Conservation (phyloP, 2,797 vertebrate genomes). For the Enteromius treurensis region DNA sequence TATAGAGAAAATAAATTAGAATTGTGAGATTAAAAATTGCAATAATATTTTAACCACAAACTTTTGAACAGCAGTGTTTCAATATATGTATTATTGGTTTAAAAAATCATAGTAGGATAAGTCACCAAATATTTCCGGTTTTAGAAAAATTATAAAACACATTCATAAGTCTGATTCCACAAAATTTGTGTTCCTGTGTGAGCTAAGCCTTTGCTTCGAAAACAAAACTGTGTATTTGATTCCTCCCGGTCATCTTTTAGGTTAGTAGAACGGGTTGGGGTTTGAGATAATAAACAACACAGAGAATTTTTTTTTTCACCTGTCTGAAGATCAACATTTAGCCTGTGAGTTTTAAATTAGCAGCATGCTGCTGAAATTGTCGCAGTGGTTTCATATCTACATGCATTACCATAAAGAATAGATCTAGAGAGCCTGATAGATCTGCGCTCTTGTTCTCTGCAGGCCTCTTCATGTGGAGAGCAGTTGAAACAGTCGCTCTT, state of each 20-base stretch:
- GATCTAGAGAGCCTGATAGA: constrained; percentile 15
- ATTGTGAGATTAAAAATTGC: too few relatives aligned
- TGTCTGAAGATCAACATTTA: neutral
- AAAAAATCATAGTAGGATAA: neutral
- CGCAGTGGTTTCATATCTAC: neutral
- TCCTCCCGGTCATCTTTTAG: constrained; percentile 47
- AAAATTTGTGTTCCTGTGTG: neutral
- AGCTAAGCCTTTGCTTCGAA: constrained; percentile 57
- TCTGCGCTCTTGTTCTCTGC: constrained; percentile 2
- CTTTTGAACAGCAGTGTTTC: neutral
- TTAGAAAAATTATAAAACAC: neutral
- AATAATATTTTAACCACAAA: too few relatives aligned
- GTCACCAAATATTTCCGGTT: neutral
- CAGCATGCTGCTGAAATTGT: neutral
- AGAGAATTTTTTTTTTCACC: constrained; percentile 42
- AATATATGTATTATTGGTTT: neutral
- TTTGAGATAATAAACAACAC: constrained; percentile 67
- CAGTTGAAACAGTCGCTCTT: constrained; percentile 15
- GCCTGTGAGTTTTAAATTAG: constrained; percentile 7
- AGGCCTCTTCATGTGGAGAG: constrained; percentile 32
- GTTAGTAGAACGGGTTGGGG: constrained; percentile 29
- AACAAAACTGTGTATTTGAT: constrained; percentile 46
- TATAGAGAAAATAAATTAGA: too few relatives aligned
- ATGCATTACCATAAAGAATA: constrained; percentile 42
- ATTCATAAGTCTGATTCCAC: neutral